Base-by-base conservation (phyloP, 2,888 invertebrate genomes). In the Scaptodrosophila latifasciaeformis region DNA sequence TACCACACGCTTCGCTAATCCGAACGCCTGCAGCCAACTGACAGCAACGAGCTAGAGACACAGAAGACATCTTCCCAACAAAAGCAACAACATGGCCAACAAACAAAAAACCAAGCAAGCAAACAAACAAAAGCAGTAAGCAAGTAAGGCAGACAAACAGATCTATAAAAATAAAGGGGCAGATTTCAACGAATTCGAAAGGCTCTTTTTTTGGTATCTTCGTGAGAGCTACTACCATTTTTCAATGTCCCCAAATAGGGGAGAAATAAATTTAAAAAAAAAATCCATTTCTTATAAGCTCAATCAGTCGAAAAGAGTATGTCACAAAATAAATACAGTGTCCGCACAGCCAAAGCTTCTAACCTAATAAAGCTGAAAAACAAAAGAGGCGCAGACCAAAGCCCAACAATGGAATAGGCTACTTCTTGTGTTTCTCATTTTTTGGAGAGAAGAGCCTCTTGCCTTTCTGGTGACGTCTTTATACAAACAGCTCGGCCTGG, bases 331-430 rank as follows among this genome's bases (percentile, higher is more conserved):
- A 57, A 54, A 39, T 56, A 54, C 63, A 52, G 51, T 46, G 59
- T 43, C 56, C 54, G n/a, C n/a, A n/a, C n/a, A 43, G 27, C 10
- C 19, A 5, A 12, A 13, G 35, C 13, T 46, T 64, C 74, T 74
- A 75, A 76, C 75, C 77, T 76, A 75, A 75, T 75, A 75, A 76
- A 67, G 77, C 70, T 65, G 64, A 71, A 75, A 75, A 76, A 75
- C 75, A 75, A 76, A 76, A n/a, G 65, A 67, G 54, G 55, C 56
- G 66, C 50, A 44, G 19, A 56, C 64, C 62, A 62, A 77, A n/a
- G n/a, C n/a, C n/a, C n/a, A n/a, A 75, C 77, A 76, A 77, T 70
- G 54, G 66, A 49, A 24, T 24, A 3, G n/a, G 7, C 24, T 24
- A 7, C 24, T 24, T 3, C 24, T 7, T 3, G 4, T 24, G 4